Conservation (phyloP, 2,113 vertebrate species). For the Cavia aperea region DNA sequence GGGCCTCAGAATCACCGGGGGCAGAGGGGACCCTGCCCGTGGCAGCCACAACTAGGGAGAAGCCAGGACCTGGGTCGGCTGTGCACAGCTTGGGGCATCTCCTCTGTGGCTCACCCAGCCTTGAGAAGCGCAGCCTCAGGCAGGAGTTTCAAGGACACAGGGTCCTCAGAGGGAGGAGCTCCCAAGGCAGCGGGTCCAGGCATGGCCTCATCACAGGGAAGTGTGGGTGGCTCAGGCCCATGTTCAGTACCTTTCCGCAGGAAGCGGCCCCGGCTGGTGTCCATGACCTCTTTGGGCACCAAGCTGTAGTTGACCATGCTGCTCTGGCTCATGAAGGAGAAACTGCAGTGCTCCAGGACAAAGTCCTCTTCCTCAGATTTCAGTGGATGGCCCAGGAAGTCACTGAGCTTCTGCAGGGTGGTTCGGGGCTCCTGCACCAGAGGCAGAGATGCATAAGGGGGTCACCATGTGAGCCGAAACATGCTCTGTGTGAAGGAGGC, state of each 20-base stretch:
- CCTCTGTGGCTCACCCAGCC: background rate
- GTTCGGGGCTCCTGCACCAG: conserved; percentile 75
- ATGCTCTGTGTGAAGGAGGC: background rate
- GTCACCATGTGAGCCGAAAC: background rate
- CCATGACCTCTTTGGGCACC: conserved; percentile 78
- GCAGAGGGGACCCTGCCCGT: no score
- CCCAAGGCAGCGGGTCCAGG: background rate
- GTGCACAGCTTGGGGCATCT: background rate
- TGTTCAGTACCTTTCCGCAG: conserved; percentile 83
- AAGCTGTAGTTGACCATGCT: conserved; percentile 82
- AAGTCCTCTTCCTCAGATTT: conserved; percentile 70
- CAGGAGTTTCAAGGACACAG: background rate
- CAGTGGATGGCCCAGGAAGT: conserved; percentile 78
- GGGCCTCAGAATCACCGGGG: background rate
- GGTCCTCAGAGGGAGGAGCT: background rate
- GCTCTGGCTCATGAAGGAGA: conserved; percentile 83
- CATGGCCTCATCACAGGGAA: background rate
- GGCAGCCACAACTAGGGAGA: no score
- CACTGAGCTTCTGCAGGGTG: conserved; percentile 72
- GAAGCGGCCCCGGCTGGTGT: conserved; percentile 83
- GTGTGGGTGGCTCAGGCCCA: background rate
- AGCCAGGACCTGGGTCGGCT: background rate
- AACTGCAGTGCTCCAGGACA: conserved; percentile 79
- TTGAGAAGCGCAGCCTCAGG: background rate
- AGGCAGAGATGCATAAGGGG: background rate